Evolutionary conservation across 1,140 invertebrate species (phyloP).

Genomic region (Drepana arcuata): DNA sequence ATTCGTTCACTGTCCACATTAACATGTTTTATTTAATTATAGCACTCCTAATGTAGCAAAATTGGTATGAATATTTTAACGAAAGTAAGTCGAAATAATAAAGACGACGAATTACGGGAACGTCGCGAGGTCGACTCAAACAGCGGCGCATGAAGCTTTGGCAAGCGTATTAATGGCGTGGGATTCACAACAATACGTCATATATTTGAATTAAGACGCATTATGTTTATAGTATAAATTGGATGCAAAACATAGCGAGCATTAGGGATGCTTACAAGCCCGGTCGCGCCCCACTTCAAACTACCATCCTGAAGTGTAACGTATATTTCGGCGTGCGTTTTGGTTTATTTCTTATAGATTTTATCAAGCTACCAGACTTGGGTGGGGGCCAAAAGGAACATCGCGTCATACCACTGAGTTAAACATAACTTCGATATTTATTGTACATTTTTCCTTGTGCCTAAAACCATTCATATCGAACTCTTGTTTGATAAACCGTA

Average conservation of each 20-base stretch:
- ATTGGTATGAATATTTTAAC: too few relatives aligned
- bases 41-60: too few relatives aligned
- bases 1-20: slow-evolving; percentile 15
- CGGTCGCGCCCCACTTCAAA: too few relatives aligned
- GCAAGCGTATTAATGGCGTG: slow-evolving; percentile 23
- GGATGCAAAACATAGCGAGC: slow-evolving; percentile 16
- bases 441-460: too few relatives aligned
- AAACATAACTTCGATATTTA: too few relatives aligned
- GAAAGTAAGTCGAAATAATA: slow-evolving; percentile 15
- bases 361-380: slow-evolving; percentile 36
- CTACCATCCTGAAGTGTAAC: slow-evolving; percentile 6
- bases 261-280: too few relatives aligned
- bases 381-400: slow-evolving; percentile 35
- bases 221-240: slow-evolving; percentile 17
- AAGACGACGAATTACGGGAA: slow-evolving; percentile 17
- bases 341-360: slow-evolving; percentile 25
- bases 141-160: slow-evolving; percentile 31
- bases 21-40: slow-evolving; percentile 13
- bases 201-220: slow-evolving; percentile 26
- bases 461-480: too few relatives aligned
- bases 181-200: slow-evolving; percentile 23
- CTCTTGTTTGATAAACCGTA: too few relatives aligned
- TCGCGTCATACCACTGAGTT: too few relatives aligned
- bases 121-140: slow-evolving; percentile 9
- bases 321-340: slow-evolving; percentile 26